A percentile compares a stretch with the other conserved stretches of the same genome.
phyloP scores from a whole-genome alignment of 2,113 vertebrate genomes.

The Paedocypris sp. region DNA sequence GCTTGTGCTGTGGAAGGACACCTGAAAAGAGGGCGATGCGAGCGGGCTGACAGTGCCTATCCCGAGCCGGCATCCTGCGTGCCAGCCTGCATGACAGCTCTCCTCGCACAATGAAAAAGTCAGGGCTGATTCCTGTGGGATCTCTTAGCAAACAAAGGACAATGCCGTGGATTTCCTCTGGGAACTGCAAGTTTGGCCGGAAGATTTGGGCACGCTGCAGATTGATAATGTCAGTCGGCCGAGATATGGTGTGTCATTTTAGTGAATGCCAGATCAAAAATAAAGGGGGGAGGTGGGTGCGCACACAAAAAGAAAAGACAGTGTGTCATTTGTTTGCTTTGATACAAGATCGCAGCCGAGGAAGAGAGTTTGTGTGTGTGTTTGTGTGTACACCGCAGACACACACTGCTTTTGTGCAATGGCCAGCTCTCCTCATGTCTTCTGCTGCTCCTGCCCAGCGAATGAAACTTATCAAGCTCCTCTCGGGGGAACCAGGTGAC shows the following conservation, averaged over 20 bases:
- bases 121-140: constrained; percentile 42
- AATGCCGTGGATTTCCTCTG: constrained; percentile 62
- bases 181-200: constrained; percentile 59
- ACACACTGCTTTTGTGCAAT: constrained; percentile 18
- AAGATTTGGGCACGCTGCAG: constrained; percentile 61
- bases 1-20: background rate
- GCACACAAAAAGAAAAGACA: constrained; percentile 44
- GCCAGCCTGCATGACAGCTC: constrained; percentile 36
- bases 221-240: constrained; percentile 69
- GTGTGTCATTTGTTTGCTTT: constrained; percentile 71
- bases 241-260: constrained; percentile 70
- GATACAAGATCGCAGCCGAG: constrained; percentile 65
- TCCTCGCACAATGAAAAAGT: constrained; percentile 42
- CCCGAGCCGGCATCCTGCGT: constrained; percentile 22
- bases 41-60: constrained; percentile 19
- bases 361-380: constrained; percentile 34
- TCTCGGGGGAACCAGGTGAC: constrained; percentile 11
- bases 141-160: constrained; percentile 60
- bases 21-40: constrained; percentile 10
- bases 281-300: constrained; percentile 22
- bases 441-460: background rate
- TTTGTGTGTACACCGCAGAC: constrained; percentile 2
- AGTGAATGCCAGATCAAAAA: constrained; percentile 63
- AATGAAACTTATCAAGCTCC: constrained; percentile 24
- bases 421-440: constrained; percentile 15